Evolutionary conservation across 1,140 invertebrate genomes (phyloP), one percentile per base, ranked within the genome.

Genomic region (Diorhabda carinulata): DNA sequence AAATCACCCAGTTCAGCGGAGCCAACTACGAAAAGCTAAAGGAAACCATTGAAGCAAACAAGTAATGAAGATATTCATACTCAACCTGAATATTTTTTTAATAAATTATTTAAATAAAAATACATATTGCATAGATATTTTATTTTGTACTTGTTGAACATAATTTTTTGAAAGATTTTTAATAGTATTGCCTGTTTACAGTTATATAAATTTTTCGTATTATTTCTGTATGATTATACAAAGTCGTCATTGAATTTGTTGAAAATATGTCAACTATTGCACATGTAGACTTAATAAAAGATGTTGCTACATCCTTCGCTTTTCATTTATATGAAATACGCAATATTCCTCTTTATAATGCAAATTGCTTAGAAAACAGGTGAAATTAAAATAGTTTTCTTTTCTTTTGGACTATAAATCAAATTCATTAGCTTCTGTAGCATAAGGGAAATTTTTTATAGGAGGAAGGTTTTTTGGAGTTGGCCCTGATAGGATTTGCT

Each of bases 1-100:
- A 88, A 79, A 85, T 93, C 43, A 87, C 90, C 5, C 85, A 87
- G 66, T 92, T 95, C 79, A 87, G 90, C 69, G 94, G 94, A 25
- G 93, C 93, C 47, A 95, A 92, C 79, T 85, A 86, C 57, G 85
- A 87, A 4, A 93, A 90, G 81, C 81, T 96, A 9, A 86, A 84
- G 76, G 85, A 87, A 74, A 82, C 83, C 5, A 85, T 93, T 74
- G 74, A 85, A 57, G 88, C 89, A 74, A 73, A 86, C 75, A 87
- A 84, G 73, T 86, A 83, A 66, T 52, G 47, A 6, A 52, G n/a
- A 70, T 57, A 65, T 52, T n/a, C n/a, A 63, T 47, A 57, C 43
- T 41, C 47, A 7, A 43, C 25, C 52, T 65, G 40, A 61, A 40
- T 61, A 40, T 41, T 61, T 56, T 56, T 65, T 65, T 41, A 47